Evolutionary conservation across 2,113 vertebrate species (phyloP).

Genomic region (Hucho hucho): DNA sequence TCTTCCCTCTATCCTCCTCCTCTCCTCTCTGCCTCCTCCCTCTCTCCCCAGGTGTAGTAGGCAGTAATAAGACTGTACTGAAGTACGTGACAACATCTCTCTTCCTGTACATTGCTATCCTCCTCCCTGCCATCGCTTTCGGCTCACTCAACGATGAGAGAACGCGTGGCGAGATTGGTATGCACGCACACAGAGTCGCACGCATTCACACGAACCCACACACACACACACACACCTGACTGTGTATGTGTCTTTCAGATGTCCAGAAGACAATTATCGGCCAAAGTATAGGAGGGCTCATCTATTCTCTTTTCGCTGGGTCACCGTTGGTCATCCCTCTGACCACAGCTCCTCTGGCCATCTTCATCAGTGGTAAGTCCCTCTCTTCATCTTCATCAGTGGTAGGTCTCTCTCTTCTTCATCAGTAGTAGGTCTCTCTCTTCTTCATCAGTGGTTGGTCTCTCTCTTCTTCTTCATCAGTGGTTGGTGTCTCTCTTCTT

Average conservation of each 20-base stretch:
- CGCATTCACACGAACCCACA: background rate
- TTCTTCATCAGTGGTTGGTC: conserved; percentile 2
- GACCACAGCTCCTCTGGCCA: conserved; percentile 92
- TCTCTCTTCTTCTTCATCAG: conserved; percentile 24
- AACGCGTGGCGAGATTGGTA: conserved; percentile 92
- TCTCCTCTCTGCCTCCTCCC: background rate
- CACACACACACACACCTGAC: conserved; percentile 1
- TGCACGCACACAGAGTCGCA: conserved; percentile 17
- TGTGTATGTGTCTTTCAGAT: conserved; percentile 67
- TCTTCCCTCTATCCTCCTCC: background rate
- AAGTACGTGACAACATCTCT: conserved; percentile 98
- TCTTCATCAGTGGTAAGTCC: conserved; percentile 91
- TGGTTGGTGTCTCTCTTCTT: background rate
- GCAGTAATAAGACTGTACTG: conserved; percentile 91
- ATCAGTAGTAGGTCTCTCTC: background rate
- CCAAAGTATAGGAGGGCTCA: conserved; percentile 92
- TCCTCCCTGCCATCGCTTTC: conserved; percentile 96
- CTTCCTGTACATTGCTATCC: conserved; percentile 96
- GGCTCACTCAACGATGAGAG: conserved; percentile 97
- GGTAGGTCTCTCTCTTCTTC: conserved; percentile 11
- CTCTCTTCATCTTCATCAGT: conserved; percentile 5
- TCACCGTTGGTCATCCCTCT: conserved; percentile 93
- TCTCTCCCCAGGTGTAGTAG: conserved; percentile 82
- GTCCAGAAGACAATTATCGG: conserved; percentile 94
- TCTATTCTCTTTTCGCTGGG: conserved; percentile 92